Conservation (phyloP, 2,113 vertebrate genomes). For the Macquaria australasica region DNA sequence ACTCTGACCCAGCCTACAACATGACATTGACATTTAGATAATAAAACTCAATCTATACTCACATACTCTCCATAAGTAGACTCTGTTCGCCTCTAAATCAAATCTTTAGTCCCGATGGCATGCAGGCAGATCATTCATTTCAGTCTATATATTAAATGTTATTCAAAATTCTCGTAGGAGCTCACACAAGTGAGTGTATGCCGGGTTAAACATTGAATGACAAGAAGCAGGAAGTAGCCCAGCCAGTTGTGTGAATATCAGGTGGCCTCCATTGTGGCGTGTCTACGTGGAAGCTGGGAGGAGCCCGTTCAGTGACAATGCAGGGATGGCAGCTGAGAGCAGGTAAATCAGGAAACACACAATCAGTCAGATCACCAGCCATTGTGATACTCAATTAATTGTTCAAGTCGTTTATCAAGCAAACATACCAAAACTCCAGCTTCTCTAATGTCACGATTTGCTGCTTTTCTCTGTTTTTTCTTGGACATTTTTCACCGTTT, state of each 20-base stretch:
- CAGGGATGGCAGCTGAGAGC: background rate
- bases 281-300: constrained; percentile 62
- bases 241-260: background rate
- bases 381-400: background rate
- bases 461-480: no score
- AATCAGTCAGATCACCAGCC: background rate
- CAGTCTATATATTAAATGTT: background rate
- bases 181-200: background rate
- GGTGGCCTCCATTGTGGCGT: background rate
- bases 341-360: constrained; percentile 62
- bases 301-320: constrained; percentile 21
- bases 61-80: constrained; percentile 36
- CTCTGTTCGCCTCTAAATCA: background rate
- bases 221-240: background rate
- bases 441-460: background rate
- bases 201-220: background rate
- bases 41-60: constrained; percentile 16
- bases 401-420: background rate
- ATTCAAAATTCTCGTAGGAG: background rate
- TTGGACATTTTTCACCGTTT: no score
- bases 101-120: background rate
- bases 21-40: background rate
- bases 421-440: background rate
- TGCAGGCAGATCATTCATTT: background rate
- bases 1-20: background rate